Percentiles rank a stretch among this genome's conserved stretches.
Conservation (phyloP, 2,888 invertebrate genomes). For the Drosophila rubida region DNA sequence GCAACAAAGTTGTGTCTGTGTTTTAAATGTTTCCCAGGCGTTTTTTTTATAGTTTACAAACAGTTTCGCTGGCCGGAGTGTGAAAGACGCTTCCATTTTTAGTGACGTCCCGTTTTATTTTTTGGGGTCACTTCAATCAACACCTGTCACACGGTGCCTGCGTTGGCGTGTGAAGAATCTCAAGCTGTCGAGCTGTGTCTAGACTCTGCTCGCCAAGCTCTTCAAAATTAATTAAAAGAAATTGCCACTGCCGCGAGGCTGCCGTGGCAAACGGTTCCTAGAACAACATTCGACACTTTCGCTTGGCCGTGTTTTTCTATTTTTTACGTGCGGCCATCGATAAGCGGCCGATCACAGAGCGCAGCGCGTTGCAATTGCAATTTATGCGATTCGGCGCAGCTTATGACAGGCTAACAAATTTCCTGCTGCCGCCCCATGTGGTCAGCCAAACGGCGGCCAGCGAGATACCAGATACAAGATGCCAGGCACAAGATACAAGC, state of each 20-base stretch:
- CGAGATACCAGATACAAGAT: slow-evolving; percentile 64
- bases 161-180: slow-evolving; percentile 69
- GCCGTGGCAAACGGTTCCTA: slow-evolving; percentile 49
- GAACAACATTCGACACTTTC: slow-evolving; percentile 69
- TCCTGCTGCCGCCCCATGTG: slow-evolving; percentile 71
- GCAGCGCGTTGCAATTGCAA: slow-evolving; percentile 58
- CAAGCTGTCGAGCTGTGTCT: slow-evolving; percentile 44
- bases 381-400: slow-evolving; percentile 75
- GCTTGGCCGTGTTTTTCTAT: slow-evolving; percentile 29
- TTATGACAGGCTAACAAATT: slow-evolving; percentile 80
- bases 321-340: slow-evolving; percentile 60
- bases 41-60: slow-evolving; percentile 42
- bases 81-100: slow-evolving; percentile 38
- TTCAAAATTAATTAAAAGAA: slow-evolving; percentile 75
- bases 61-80: slow-evolving; percentile 16
- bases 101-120: slow-evolving; percentile 34
- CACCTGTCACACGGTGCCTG: slow-evolving; percentile 69
- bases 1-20: background rate
- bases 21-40: slow-evolving; percentile 32
- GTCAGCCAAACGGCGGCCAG: slow-evolving; percentile 56
- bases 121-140: slow-evolving; percentile 78
- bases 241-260: slow-evolving; percentile 53
- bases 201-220: slow-evolving; percentile 48
- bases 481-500: slow-evolving; percentile 57
- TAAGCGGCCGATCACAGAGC: slow-evolving; percentile 47